Base-by-base conservation (phyloP, 37 sponge, comb jelly and placozoan genomes). In the Tethya wilhelma region DNA sequence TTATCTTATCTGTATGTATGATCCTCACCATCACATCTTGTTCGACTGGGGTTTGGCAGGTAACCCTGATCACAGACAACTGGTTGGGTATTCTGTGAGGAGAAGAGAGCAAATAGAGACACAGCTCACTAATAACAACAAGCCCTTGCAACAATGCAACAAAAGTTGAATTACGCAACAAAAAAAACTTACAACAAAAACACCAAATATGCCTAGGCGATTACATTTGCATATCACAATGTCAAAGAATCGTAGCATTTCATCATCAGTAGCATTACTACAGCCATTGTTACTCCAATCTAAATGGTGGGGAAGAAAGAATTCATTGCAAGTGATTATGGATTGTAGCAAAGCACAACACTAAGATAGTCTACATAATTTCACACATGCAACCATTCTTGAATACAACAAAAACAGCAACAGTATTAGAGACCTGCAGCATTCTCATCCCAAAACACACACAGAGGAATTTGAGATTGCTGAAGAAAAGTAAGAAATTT, bases 201-300 rank as follows among this genome's bases (percentile, higher is more conserved):
- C 65, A 43, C 46, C 78, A 64, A 77, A 77, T n/a, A 34, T 77
- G 65, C 65, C 31, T 9, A 77, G 78, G 30, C 64, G 78, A 46
- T 64, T 64, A 41, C 78, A 77, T 30, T 59, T 41, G 34, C 78
- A 77, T 32, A 64, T 36, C 2, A 77, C 39, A 4, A 25, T 43
- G 32, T 63, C 78, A 3, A 42, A 44, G 28, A 28, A 6, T 28
- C 53, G 19, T 36, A 19, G 11, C 26, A 11, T 40, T 38, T 12
- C 20, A 41, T 41, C 26, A 9, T 64, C 19, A 4, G 9, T 9
- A 46, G 28, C 63, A 25, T n/a, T 60, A 19, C 0, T 64, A 26
- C 78, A 77, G 20, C 78, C 78, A 4, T 77, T 46, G 4, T 22
- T 77, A 41, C 64, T 63, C 78, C 78, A 77, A 26, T 64, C 65